Evolutionary conservation across 2,888 invertebrate species (phyloP).

Genomic region (Quadriops clusia): DNA sequence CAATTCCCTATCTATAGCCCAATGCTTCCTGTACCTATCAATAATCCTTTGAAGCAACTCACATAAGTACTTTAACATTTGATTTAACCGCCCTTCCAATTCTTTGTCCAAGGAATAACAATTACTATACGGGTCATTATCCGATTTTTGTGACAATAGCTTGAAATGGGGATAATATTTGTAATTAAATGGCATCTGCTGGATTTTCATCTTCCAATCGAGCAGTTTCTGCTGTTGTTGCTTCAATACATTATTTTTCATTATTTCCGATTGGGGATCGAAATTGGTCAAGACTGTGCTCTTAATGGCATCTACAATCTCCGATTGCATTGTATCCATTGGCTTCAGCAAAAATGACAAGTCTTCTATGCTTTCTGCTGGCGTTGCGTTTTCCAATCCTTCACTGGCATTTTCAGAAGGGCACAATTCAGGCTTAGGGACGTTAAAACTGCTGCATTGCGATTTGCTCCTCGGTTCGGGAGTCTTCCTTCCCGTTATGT

Average conservation of each 20-base stretch:
- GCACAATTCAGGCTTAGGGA: too few species aligned
- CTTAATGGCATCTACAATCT: slow-evolving; percentile 9
- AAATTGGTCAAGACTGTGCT: background rate
- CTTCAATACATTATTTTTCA: background rate
- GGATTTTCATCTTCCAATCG: slow-evolving; percentile 22
- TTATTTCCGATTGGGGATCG: background rate
- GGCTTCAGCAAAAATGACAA: too few species aligned
- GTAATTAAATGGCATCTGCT: slow-evolving; percentile 18
- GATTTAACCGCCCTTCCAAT: slow-evolving; percentile 8
- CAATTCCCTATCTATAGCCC: slow-evolving; percentile 28
- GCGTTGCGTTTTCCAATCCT: too few species aligned
- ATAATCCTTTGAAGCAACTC: slow-evolving; percentile 27
- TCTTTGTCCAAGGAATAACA: slow-evolving; percentile 9
- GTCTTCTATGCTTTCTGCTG: too few species aligned
- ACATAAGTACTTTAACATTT: slow-evolving; percentile 20
- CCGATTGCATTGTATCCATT: too few species aligned
- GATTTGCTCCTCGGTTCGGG: slow-evolving; percentile 7
- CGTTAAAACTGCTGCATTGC: slow-evolving; percentile 6
- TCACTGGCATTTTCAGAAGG: too few species aligned
- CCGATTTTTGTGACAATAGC: slow-evolving; percentile 11
- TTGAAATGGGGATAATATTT: slow-evolving; percentile 9
- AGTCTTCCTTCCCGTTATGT: slow-evolving; percentile 14
- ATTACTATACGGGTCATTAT: slow-evolving; percentile 5
- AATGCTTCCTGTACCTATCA: slow-evolving; percentile 26
- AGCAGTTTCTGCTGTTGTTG: slow-evolving; percentile 9